Evolutionary conservation across 1,140 invertebrate species (phyloP).

Genomic region (Orius insidiosus): DNA sequence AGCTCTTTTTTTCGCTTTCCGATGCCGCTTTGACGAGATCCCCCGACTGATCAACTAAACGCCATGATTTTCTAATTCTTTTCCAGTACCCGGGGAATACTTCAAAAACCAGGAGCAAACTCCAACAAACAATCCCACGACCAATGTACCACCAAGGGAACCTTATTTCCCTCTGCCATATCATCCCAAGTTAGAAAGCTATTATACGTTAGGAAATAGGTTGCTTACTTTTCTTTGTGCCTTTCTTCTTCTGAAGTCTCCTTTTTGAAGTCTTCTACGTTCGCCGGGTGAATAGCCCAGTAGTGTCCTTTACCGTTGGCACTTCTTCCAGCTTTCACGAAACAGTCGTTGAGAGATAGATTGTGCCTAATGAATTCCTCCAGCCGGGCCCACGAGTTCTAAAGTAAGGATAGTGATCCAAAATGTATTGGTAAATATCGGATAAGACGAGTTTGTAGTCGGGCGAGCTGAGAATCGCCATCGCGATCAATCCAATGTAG

Average conservation of each 20-base stretch:
- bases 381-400: constrained; percentile 83
- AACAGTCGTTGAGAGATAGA: constrained; percentile 93
- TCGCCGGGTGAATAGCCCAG: constrained; percentile 96
- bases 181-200: background rate
- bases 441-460: constrained; percentile 92
- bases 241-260: constrained; percentile 86
- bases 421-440: constrained; percentile 96
- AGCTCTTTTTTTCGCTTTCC: too few species aligned
- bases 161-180: background rate
- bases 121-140: background rate
- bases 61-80: too few species aligned
- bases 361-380: constrained; percentile 98
- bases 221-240: constrained; percentile 79
- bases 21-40: too few species aligned
- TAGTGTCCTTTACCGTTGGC: constrained; percentile 95
- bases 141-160: background rate
- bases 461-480: constrained; percentile 86
- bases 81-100: too few species aligned
- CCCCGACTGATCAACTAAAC: too few species aligned
- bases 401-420: constrained; percentile 96
- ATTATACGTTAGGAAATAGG: background rate
- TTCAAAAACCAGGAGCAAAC: too few species aligned
- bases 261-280: constrained; percentile 91
- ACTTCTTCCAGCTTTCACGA: constrained; percentile 90
- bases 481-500: constrained; percentile 89